phyloP scores from a whole-genome alignment of 1,140 invertebrate genomes.

The Atopsyche davidsoni region DNA sequence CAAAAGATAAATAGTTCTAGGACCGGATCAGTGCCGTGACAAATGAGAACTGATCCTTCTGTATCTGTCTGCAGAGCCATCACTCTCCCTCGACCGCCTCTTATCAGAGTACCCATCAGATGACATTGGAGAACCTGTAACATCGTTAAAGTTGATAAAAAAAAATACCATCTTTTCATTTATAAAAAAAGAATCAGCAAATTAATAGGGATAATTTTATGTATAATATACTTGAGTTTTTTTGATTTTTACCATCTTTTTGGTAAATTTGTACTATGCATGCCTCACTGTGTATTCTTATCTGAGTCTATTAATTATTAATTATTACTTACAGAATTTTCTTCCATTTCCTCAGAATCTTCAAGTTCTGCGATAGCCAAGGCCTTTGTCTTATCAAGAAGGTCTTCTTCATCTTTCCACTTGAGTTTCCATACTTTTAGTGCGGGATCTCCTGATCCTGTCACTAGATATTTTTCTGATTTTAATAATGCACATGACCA shows the following conservation, averaged over 20 bases:
- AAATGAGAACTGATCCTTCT: constrained; percentile 64
- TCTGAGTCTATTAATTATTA: neutral
- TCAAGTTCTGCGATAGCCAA: constrained; percentile 52
- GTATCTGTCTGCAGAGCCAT: constrained; percentile 59
- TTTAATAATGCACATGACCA: constrained; percentile 79
- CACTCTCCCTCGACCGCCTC: constrained; percentile 69
- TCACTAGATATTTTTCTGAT: constrained; percentile 75
- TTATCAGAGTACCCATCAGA: constrained; percentile 69
- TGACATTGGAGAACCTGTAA: constrained; percentile 63
- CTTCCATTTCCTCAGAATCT: constrained; percentile 49
- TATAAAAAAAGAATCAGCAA: constrained; percentile 7
- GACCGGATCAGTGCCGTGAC: constrained; percentile 73
- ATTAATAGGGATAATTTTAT: constrained; percentile 20
- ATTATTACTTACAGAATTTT: constrained; percentile 38
- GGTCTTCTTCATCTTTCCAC: constrained; percentile 44
- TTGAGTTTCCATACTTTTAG: constrained; percentile 76
- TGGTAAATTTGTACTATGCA: constrained; percentile 53
- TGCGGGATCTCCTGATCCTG: constrained; percentile 78
- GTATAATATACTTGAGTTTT: too few relatives aligned
- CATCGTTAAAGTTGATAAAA: constrained; percentile 33
- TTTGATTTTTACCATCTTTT: too few relatives aligned
- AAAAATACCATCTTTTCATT: constrained; percentile 32
- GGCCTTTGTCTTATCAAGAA: constrained; percentile 46
- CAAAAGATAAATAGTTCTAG: constrained; percentile 83
- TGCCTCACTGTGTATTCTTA: neutral